These are phyloP conservation scores for Notothenia rossii DNA, from an alignment of 2,113 vertebrate species.

Conservation along the genomic window DNA sequence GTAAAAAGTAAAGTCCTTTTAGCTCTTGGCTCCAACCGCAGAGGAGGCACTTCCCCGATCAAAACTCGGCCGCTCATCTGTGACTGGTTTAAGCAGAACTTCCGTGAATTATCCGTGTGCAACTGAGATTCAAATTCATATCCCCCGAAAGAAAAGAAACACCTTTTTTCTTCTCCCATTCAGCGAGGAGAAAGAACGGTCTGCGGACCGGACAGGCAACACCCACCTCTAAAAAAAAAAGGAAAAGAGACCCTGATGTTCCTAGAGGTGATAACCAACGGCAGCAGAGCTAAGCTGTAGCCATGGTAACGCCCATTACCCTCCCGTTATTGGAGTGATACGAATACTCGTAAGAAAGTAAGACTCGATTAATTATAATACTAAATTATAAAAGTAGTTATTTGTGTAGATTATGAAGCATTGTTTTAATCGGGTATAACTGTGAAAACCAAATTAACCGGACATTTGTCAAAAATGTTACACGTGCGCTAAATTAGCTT, in stretches of 20 bases:
- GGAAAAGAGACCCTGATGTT: constrained; percentile 26
- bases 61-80: constrained; percentile 75
- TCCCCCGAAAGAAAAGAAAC: constrained; percentile 21
- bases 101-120: neutral
- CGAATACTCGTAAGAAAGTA: neutral
- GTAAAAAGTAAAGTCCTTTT: constrained; percentile 62
- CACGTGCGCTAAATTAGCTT: neutral
- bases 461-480: neutral
- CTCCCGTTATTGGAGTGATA: neutral
- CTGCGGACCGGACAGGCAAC: constrained; percentile 48
- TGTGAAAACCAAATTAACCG: neutral
- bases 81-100: constrained; percentile 5
- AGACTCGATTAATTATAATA: neutral
- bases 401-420: neutral
- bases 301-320: constrained; percentile 21
- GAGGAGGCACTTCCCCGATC: constrained; percentile 69
- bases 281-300: neutral
- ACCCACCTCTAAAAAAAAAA: constrained; percentile 47
- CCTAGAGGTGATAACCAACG: neutral
- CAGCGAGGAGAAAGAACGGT: constrained; percentile 21
- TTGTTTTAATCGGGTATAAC: neutral
- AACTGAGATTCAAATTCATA: constrained; percentile 29
- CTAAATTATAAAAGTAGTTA: neutral
- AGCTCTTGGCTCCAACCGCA: constrained; percentile 40
- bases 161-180: constrained; percentile 25